Evolutionary conservation across 2,797 vertebrate genomes (phyloP).

Genomic region (Luscinia luscinia): DNA sequence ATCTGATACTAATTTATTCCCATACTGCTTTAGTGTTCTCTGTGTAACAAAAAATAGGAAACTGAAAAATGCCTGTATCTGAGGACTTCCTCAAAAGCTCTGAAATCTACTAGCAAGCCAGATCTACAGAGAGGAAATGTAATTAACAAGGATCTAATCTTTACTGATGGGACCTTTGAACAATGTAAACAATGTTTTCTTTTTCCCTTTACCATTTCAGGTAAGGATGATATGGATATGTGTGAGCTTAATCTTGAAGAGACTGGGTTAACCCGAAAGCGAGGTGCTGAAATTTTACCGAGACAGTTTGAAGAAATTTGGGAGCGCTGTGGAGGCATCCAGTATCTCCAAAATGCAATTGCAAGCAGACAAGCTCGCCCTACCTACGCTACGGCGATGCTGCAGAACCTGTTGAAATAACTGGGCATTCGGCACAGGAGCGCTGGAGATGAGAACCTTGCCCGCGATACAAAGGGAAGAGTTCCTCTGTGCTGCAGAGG

Average conservation of each 20-base stretch:
- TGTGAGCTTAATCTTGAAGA: constrained; percentile 97
- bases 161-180: neutral
- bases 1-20: neutral
- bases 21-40: neutral
- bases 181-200: neutral
- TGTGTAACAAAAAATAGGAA: neutral
- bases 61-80: neutral
- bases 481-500: constrained; percentile 60
- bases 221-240: constrained; percentile 99
- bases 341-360: constrained; percentile 93
- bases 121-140: neutral
- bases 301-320: constrained; percentile 97
- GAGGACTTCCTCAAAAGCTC: neutral
- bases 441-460: neutral
- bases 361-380: constrained; percentile 92
- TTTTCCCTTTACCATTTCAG: constrained; percentile 65
- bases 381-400: constrained; percentile 95
- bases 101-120: neutral
- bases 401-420: constrained; percentile 89
- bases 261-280: constrained; percentile 93
- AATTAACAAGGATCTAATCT: neutral
- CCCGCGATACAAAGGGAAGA: constrained; percentile 76
- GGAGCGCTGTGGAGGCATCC: constrained; percentile 94
- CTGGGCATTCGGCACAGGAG: neutral
- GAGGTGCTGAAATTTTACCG: constrained; percentile 92